Evolutionary conservation across 2,797 vertebrate genomes (phyloP).

Genomic region (Paramormyrops hopkinsi): DNA sequence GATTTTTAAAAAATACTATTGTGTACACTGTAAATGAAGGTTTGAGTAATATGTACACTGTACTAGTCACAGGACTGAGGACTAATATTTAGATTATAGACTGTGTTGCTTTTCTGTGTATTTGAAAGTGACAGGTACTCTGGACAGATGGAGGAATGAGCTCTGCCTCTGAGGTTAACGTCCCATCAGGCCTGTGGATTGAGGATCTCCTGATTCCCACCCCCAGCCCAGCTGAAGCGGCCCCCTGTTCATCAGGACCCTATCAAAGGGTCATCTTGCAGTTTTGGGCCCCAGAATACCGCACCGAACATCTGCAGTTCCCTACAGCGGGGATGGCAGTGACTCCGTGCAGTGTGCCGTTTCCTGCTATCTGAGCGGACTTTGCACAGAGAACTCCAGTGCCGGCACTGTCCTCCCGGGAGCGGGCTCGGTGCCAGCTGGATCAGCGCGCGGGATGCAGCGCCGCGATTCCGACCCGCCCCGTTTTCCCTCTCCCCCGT

Average conservation of each 20-base stretch:
- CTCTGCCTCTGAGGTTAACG: neutral
- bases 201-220: constrained; percentile 77
- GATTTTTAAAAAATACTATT: neutral
- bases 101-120: neutral
- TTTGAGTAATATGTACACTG: neutral
- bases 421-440: constrained; percentile 54
- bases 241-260: neutral
- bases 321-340: constrained; percentile 58
- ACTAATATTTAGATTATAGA: neutral
- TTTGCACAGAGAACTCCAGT: constrained; percentile 37
- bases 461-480: constrained; percentile 24
- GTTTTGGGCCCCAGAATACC: constrained; percentile 36
- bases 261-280: constrained; percentile 18
- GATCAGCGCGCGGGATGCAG: constrained; percentile 45
- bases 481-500: neutral
- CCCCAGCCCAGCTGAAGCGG: neutral
- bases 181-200: constrained; percentile 70
- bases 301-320: constrained; percentile 46
- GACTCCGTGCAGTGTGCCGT: constrained; percentile 20
- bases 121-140: neutral
- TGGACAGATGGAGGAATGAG: neutral
- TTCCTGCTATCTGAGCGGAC: constrained; percentile 5
- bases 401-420: constrained; percentile 50
- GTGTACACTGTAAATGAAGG: neutral
- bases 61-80: neutral